Evolutionary conservation across 2,888 invertebrate genomes (phyloP).

Genomic region (Camponotus fellah): DNA sequence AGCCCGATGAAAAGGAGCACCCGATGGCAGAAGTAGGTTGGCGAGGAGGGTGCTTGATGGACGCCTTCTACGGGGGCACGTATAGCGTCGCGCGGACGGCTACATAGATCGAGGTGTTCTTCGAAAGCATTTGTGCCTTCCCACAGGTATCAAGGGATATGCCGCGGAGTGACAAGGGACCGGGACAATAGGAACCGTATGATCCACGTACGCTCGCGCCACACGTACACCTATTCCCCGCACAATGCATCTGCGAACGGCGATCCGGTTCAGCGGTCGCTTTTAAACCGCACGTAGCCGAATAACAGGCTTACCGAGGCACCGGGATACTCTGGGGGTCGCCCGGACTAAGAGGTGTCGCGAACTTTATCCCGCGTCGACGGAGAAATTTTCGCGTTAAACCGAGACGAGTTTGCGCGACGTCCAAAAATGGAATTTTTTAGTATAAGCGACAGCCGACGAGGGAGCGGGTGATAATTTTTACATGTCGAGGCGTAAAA

Average conservation of each 20-base stretch:
- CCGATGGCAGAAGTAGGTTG: constrained; percentile 33
- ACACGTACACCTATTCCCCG: constrained; percentile 53
- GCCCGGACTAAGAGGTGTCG: constrained; percentile 42
- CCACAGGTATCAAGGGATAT: constrained; percentile 77
- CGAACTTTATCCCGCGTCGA: constrained; percentile 47
- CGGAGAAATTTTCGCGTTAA: constrained; percentile 42
- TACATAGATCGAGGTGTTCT: constrained; percentile 68
- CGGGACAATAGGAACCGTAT: constrained; percentile 78
- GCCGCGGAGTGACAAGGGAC: constrained; percentile 78
- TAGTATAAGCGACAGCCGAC: constrained; percentile 1
- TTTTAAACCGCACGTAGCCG: constrained; percentile 49
- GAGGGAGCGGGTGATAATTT: constrained; percentile 18
- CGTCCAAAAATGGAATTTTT: constrained; percentile 38
- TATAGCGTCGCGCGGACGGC: constrained; percentile 35
- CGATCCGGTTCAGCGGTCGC: constrained; percentile 55
- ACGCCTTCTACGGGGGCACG: constrained; percentile 60
- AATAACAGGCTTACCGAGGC: constrained; percentile 49
- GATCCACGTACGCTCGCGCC: constrained; percentile 60
- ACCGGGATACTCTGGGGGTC: neutral
- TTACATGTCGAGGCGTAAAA: constrained; percentile 4
- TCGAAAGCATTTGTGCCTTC: constrained; percentile 76
- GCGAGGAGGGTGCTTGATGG: constrained; percentile 60
- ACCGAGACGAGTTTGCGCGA: constrained; percentile 1
- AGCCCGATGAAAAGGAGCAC: constrained; percentile 29
- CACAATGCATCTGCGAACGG: constrained; percentile 71